Evolutionary conservation across 2,888 invertebrate genomes (phyloP).

Genomic region (Leptogaster cylindrica): DNA sequence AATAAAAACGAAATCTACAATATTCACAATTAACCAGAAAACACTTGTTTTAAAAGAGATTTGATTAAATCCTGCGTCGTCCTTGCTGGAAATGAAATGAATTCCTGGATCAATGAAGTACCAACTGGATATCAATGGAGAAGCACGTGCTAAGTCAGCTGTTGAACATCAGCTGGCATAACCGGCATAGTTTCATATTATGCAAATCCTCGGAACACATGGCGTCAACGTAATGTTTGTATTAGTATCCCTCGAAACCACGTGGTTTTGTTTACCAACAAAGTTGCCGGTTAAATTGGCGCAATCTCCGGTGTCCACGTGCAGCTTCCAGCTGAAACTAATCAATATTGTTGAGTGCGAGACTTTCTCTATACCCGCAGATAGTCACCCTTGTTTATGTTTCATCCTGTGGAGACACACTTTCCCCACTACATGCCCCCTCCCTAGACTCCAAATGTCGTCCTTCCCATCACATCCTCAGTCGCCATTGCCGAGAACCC

Average conservation of each 20-base stretch:
- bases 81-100: no score
- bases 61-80: no score
- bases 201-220: not conserved
- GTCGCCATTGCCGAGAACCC: constrained; percentile 39
- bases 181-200: not conserved
- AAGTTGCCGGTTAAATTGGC: constrained; percentile 9
- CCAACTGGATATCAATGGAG: no score
- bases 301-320: constrained; percentile 40
- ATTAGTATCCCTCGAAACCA: not conserved
- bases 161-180: not conserved
- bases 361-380: constrained; percentile 23
- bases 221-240: not conserved
- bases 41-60: no score
- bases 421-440: constrained; percentile 2
- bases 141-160: constrained; percentile 4
- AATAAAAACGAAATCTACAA: no score
- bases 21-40: no score
- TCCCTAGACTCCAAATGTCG: not conserved
- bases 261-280: constrained; percentile 14
- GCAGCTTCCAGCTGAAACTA: constrained; percentile 13
- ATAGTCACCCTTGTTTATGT: constrained; percentile 23
- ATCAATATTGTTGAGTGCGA: not conserved
- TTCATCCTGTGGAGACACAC: not conserved
- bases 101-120: no score
- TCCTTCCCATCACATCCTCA: constrained; percentile 21